Evolutionary conservation across 2,888 invertebrate species (phyloP), one percentile per base, ranked within the genome.

Genomic region (Hypomecis atomaria): DNA sequence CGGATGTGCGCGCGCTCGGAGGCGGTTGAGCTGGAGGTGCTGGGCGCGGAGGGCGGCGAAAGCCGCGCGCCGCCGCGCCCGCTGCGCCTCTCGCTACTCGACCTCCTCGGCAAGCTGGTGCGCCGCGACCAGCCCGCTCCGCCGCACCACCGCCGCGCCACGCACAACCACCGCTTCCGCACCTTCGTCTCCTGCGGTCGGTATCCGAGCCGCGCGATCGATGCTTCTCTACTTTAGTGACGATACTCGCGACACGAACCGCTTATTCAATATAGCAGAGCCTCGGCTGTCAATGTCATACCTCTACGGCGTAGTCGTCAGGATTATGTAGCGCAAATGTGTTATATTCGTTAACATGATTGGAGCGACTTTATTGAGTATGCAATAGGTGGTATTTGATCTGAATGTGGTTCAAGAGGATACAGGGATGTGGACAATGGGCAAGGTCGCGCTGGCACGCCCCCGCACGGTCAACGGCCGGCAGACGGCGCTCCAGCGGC

Each of bases 1-100:
- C 95, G 80, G 94, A 96, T 96, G 96, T 96, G 96, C 95, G 95
- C 95, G 81, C 96, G 95, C 78, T 95, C 96, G 37, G 96, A 96
- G 83, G 96, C 95, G 93, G 91, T 95, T 94, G 93, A 96, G 96
- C 93, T 95, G 95, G 93, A 96, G 96, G 85, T 91, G 87, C 96
- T 96, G 95, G 96, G 96, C 73, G 96, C 95, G 63, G 96, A 96
- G 94, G 96, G 95, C 94, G 95, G 85, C 92, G 95, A 83, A 95
- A 68, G 95, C 94, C 96, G 96, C 94, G 74, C 94, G 94, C 71
- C 95, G 94, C 85, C 95, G 95, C 86, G 95, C 94, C 83, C 96
- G 93, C 93, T 95, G 77, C 93, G 95, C 76, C 94, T 95, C 83
- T 95, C 95, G 71, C 92, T 96, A 79, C 93, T 95, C 76, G 94